Evolutionary conservation across 2,113 vertebrate species (phyloP), one percentile per base, ranked within the genome.

Genomic region (Megaceryle torquata): DNA sequence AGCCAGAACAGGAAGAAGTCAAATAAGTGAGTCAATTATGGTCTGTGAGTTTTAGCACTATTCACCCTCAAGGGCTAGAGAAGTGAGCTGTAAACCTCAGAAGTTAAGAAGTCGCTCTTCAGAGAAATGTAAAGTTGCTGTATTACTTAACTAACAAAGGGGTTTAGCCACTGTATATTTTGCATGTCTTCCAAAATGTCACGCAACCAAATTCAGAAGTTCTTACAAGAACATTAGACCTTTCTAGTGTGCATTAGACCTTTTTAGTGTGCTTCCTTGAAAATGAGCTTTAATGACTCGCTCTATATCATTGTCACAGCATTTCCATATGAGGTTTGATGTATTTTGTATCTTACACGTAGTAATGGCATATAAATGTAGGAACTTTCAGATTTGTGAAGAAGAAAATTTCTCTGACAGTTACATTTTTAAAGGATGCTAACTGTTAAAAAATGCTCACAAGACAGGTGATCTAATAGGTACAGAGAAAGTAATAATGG

Each of bases 371-470:
- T 24, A 91, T 57, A 87, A 60, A 89, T 53, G 28, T 44, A 89
- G 59, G 89, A 92, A 75, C 65, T 71, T 91, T 64, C 61, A 64
- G 86, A 84, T 94, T 84, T 86, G 69, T 89, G 77, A 95, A 86
- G 87, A 93, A 87, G 82, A 95, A 78, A 56, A 86, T 92, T 75
- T 91, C 82, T 80, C 79, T 94, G 85, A 83, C 82, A 88, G 82
- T 50, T 88, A 57, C 56, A 88, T 90, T 96, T 94, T 88, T 84
- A 81, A 94, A 88, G 44, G 48, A 71, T 81, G 57, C 48, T 84
- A 91, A 77, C 39, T 83, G 43, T 74, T 95, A 51, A 69, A 89
- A 83, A 76, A 83, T 88, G 53, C 57, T 94, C 87, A 94, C 16
- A 19, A 86, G 57, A 68, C 56, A 86, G 75, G 78, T 48, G 1